Evolutionary conservation across 1,140 invertebrate species (phyloP).

Genomic region (Drosophila paulistorum): DNA sequence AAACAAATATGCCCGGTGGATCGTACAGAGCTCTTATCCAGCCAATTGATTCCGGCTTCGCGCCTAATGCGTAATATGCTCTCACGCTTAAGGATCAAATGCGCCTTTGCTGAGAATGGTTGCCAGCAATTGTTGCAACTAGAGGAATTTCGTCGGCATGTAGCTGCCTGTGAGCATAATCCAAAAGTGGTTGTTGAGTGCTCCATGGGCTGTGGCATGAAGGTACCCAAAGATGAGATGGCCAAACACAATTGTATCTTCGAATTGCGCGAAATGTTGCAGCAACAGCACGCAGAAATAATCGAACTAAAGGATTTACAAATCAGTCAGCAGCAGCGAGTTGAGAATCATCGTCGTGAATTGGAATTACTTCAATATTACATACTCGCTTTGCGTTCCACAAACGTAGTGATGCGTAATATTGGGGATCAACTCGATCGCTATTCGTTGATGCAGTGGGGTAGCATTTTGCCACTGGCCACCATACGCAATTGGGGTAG

Average conservation of each 20-base stretch:
- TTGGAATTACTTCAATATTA: constrained; percentile 64
- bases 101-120: constrained; percentile 44
- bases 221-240: constrained; percentile 60
- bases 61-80: constrained; percentile 69
- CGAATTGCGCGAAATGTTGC: constrained; percentile 51
- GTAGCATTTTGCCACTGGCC: constrained; percentile 33
- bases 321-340: constrained; percentile 19
- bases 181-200: constrained; percentile 58
- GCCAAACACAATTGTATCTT: constrained; percentile 51
- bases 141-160: constrained; percentile 53
- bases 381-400: constrained; percentile 52
- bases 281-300: constrained; percentile 25
- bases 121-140: constrained; percentile 33
- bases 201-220: constrained; percentile 55
- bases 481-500: constrained; percentile 58
- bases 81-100: constrained; percentile 47
- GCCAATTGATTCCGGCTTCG: constrained; percentile 41
- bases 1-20: constrained; percentile 63
- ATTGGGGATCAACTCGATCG: constrained; percentile 62
- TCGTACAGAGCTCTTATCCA: constrained; percentile 34
- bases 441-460: constrained; percentile 60
- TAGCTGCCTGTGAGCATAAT: constrained; percentile 49
- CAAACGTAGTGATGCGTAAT: constrained; percentile 54
- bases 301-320: constrained; percentile 34
- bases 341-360: constrained; percentile 46